These are phyloP conservation scores for Noctuana brunneofusca DNA, from an alignment of 2,888 invertebrate genomes.

Conservation along the genomic window DNA sequence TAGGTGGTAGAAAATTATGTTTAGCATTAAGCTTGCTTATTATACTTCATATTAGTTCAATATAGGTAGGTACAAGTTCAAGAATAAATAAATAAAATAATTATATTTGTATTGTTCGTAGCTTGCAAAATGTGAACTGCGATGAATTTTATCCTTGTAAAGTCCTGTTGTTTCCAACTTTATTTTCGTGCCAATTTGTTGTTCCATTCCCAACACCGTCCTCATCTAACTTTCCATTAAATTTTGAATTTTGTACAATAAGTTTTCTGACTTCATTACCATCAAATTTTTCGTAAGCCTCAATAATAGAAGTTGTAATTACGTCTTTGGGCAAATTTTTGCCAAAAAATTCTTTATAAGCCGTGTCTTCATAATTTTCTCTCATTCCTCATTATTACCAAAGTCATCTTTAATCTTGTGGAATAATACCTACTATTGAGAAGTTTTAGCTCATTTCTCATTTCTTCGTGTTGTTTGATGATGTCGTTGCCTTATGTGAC, in stretches of 20 bases:
- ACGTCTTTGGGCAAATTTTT: constrained; percentile 42
- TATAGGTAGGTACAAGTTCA: no score
- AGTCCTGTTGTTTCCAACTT: not conserved
- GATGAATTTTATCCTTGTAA: constrained; percentile 38
- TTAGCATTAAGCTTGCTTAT: no score
- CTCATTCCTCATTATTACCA: constrained; percentile 47
- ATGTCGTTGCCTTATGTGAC: no score
- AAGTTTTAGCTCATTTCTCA: no score
- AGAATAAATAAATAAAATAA: no score
- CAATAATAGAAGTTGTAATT: constrained; percentile 45
- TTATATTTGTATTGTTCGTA: not conserved
- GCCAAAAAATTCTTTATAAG: constrained; percentile 45
- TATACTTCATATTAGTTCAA: no score
- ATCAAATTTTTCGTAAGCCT: constrained; percentile 46
- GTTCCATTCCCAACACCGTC: constrained; percentile 14
- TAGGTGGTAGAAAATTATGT: no score
- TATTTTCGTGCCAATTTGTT: not conserved
- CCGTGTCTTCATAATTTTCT: constrained; percentile 46
- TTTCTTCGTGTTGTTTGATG: no score
- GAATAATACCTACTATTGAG: no score
- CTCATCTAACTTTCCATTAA: constrained; percentile 41
- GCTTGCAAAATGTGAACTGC: constrained; percentile 51
- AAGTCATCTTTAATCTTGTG: constrained; percentile 44
- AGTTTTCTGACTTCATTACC: constrained; percentile 46
- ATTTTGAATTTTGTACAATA: constrained; percentile 45